Conservation (phyloP, 2,797 vertebrate species). For the Acanthurus lineatus region DNA sequence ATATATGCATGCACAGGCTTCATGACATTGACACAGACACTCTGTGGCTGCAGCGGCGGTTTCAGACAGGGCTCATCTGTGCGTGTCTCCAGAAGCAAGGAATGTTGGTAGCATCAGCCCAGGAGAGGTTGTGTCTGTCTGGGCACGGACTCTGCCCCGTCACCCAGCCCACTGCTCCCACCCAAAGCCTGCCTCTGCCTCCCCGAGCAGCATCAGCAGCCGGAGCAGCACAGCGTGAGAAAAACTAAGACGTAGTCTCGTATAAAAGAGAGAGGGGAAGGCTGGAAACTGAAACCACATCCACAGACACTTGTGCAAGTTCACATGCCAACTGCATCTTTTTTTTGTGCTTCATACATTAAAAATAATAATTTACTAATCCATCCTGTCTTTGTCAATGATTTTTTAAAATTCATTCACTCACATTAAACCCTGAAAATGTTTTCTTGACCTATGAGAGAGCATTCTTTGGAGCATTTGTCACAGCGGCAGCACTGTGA, state of each 20-base stretch:
- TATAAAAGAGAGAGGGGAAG: slow-evolving; percentile 52
- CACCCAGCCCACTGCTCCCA: slow-evolving; percentile 68
- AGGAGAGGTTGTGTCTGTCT: slow-evolving; percentile 71
- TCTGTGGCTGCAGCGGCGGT: slow-evolving; percentile 26
- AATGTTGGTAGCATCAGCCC: slow-evolving; percentile 53
- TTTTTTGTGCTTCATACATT: slow-evolving; percentile 4
- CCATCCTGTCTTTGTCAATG: slow-evolving; percentile 34
- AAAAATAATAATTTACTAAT: slow-evolving; percentile 46
- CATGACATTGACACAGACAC: slow-evolving; percentile 43
- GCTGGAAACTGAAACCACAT: slow-evolving; percentile 12
- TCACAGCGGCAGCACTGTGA: slow-evolving; percentile 58
- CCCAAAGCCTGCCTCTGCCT: slow-evolving; percentile 27
- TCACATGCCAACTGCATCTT: slow-evolving; percentile 17
- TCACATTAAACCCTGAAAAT: slow-evolving; percentile 40
- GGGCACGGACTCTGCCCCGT: slow-evolving; percentile 67
- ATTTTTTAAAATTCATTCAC: slow-evolving; percentile 29
- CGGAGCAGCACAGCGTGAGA: slow-evolving; percentile 41
- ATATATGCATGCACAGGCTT: slow-evolving; percentile 15
- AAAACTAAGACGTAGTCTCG: slow-evolving; percentile 47
- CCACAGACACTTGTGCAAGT: slow-evolving; percentile 13
- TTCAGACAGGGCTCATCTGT: slow-evolving; percentile 60
- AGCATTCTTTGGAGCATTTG: slow-evolving; percentile 56
- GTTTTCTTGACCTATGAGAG: slow-evolving; percentile 51
- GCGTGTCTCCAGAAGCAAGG: slow-evolving; percentile 55
- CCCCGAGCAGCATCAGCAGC: slow-evolving; percentile 42